Conservation (phyloP, 2,888 invertebrate species). For the Ophioninae sp. region DNA sequence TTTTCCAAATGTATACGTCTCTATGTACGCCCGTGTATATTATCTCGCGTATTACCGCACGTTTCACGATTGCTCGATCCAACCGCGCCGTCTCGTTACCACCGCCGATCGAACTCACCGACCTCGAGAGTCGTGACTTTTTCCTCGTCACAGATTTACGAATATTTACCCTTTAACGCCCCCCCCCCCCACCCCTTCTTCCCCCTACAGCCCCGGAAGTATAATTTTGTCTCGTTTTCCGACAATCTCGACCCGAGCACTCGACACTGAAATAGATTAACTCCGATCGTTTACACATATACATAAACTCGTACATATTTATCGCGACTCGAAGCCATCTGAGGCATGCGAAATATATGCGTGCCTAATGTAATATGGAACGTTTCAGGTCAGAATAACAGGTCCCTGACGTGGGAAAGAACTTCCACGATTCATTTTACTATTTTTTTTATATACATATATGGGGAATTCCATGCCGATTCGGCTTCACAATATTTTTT, state of each 20-base stretch:
- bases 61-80: not conserved
- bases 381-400: not conserved
- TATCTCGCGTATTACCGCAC: slow-evolving; percentile 22
- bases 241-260: slow-evolving; percentile 25
- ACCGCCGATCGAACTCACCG: slow-evolving; percentile 17
- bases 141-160: not conserved
- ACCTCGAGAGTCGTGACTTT: slow-evolving; percentile 35
- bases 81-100: not conserved
- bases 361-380: slow-evolving; percentile 1
- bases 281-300: slow-evolving; percentile 28
- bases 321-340: slow-evolving; percentile 10
- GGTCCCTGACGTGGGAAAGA: not conserved
- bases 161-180: slow-evolving; percentile 27
- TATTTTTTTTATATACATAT: not conserved
- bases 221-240: slow-evolving; percentile 50
- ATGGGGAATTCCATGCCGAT: too few species aligned
- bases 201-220: slow-evolving; percentile 32
- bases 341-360: not conserved
- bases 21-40: too few species aligned
- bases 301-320: slow-evolving; percentile 4
- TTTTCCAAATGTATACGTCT: too few species aligned
- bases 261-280: slow-evolving; percentile 53
- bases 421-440: not conserved
- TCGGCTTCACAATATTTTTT: too few species aligned
- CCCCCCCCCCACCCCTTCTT: not conserved